phyloP scores from a whole-genome alignment of 1,140 invertebrate species.

The Drosophila insularis region DNA sequence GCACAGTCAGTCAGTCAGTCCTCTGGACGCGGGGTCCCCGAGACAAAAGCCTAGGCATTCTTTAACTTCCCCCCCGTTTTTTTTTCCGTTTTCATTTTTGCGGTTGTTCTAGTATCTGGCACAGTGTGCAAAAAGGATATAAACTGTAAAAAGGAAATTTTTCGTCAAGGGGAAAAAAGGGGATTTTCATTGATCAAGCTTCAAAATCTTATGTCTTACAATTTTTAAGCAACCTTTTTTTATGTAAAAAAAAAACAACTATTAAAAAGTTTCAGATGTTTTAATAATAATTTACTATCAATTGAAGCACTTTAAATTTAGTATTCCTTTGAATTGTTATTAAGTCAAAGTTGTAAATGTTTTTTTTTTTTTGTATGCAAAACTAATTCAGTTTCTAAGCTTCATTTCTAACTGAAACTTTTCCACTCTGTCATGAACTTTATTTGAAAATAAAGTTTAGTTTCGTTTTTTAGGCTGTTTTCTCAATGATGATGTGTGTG shows the following conservation, averaged over 20 bases:
- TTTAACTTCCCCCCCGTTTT: constrained; percentile 15
- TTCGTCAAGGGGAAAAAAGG: too few species aligned
- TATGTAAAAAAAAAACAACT: too few species aligned
- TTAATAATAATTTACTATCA: too few species aligned
- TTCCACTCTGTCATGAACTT: not conserved
- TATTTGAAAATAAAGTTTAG: constrained; percentile 2
- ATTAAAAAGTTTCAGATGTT: too few species aligned
- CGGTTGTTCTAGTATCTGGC: not conserved
- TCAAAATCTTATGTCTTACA: too few species aligned
- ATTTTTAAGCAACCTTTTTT: too few species aligned
- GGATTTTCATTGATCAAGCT: too few species aligned
- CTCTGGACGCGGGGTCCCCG: constrained; percentile 26
- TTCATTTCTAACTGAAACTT: not conserved
- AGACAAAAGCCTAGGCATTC: constrained; percentile 54
- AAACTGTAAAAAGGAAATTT: too few species aligned
- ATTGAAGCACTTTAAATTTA: too few species aligned
- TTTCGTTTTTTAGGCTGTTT: not conserved
- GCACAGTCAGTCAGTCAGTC: constrained; percentile 3
- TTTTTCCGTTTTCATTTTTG: not conserved
- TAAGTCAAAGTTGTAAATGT: too few species aligned
- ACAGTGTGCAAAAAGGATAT: not conserved
- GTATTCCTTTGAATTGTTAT: too few species aligned
- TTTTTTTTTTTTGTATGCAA: not conserved
- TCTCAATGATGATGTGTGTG: not conserved
- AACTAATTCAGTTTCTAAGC: constrained; percentile 2